Evolutionary conservation across 2,797 vertebrate species (phyloP).

Genomic region (Thripadectes ignobilis): DNA sequence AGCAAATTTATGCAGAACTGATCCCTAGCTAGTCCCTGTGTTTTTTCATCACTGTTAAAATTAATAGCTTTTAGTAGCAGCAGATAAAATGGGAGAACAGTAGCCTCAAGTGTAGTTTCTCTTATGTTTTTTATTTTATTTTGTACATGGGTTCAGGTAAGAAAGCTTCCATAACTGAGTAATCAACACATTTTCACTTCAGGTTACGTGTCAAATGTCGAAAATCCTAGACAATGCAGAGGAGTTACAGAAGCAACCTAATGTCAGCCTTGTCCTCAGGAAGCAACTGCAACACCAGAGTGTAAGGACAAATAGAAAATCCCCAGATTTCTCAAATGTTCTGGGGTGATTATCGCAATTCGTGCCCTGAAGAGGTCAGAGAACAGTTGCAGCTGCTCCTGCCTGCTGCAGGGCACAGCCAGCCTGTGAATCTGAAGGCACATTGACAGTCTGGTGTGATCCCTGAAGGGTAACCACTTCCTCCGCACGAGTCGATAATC

Average conservation of each 20-base stretch:
- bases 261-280: neutral
- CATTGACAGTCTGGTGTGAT: neutral
- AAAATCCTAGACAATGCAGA: neutral
- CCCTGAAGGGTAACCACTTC: neutral
- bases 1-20: neutral
- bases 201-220: accelerated
- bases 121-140: neutral
- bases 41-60: neutral
- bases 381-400: neutral
- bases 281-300: neutral
- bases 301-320: neutral
- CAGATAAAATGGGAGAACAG: neutral
- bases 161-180: neutral
- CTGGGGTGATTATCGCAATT: neutral
- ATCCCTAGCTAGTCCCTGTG: neutral
- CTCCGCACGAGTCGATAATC: neutral
- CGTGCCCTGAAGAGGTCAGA: neutral
- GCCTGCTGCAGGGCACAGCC: neutral
- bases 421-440: neutral
- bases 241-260: neutral
- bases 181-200: neutral
- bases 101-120: neutral
- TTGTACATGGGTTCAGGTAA: neutral
- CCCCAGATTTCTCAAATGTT: conserved; percentile 12
- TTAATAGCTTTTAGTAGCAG: neutral